Evolutionary conservation across 2,113 vertebrate genomes (phyloP).

Genomic region (Seriola dumerili): DNA sequence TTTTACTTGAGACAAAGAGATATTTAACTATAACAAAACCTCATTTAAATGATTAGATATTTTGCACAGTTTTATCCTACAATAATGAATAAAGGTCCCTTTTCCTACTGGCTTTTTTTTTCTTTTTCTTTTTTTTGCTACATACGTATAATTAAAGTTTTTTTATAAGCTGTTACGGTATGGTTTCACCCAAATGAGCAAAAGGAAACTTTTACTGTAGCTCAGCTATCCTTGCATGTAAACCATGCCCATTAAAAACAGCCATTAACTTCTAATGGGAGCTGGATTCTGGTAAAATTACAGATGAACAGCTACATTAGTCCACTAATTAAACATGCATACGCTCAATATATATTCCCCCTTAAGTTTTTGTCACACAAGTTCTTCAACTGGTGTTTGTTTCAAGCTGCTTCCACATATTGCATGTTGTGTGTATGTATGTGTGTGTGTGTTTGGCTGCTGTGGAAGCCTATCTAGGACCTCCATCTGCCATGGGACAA

Average conservation of each 20-base stretch:
- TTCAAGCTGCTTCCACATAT: slow-evolving; percentile 24
- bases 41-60: neutral
- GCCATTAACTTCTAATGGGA: slow-evolving; percentile 24
- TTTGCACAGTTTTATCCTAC: neutral
- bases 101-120: slow-evolving; percentile 26
- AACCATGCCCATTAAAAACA: slow-evolving; percentile 34
- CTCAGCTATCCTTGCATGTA: slow-evolving; percentile 16
- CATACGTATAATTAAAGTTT: slow-evolving; percentile 67
- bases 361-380: neutral
- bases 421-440: slow-evolving; percentile 18
- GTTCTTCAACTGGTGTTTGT: slow-evolving; percentile 23
- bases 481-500: slow-evolving; percentile 72
- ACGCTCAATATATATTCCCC: neutral
- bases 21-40: neutral
- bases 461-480: slow-evolving; percentile 57
- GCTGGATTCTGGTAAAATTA: slow-evolving; percentile 1
- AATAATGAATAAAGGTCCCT: neutral
- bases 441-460: slow-evolving; percentile 34
- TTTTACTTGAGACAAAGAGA: neutral
- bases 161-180: slow-evolving; percentile 32
- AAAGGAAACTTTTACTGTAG: slow-evolving; percentile 55
- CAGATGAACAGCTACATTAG: slow-evolving; percentile 18
- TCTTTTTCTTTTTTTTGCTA: neutral
- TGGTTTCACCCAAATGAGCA: slow-evolving; percentile 29
- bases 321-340: slow-evolving; percentile 8